A percentile compares a stretch with the other conserved stretches of the same genome.
These are phyloP conservation scores for Drosophila kuntzei DNA, from an alignment of 2,888 invertebrate genomes.

Conservation along the genomic window DNA sequence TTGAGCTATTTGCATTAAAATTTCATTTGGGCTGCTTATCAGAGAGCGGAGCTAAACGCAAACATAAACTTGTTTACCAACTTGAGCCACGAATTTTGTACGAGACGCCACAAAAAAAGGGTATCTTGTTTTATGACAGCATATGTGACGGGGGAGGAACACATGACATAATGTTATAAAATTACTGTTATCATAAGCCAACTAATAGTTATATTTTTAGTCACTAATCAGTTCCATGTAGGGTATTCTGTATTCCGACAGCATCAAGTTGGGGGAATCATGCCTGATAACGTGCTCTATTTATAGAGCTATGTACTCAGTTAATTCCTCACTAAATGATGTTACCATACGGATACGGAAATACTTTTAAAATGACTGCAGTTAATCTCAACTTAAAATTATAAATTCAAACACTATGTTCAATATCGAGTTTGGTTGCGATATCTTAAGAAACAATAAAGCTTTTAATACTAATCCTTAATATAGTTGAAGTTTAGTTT, in stretches of 20 bases:
- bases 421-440: not conserved
- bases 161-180: slow-evolving; percentile 19
- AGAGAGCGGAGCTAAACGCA: slow-evolving; percentile 28
- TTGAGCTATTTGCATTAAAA: slow-evolving; percentile 72
- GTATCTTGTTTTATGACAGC: slow-evolving; percentile 19
- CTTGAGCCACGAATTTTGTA: slow-evolving; percentile 19
- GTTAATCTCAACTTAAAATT: not conserved
- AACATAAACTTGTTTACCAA: slow-evolving; percentile 39
- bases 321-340: not conserved
- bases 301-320: not conserved
- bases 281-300: not conserved
- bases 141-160: slow-evolving; percentile 3
- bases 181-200: slow-evolving; percentile 6
- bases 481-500: too few species aligned
- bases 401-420: not conserved
- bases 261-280: not conserved
- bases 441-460: not conserved
- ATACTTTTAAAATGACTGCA: not conserved
- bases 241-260: not conserved
- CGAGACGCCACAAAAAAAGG: not conserved
- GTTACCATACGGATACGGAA: not conserved
- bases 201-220: slow-evolving; percentile 7
- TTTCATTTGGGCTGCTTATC: slow-evolving; percentile 62
- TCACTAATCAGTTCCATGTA: not conserved
- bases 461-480: too few species aligned